These are phyloP conservation scores for Pardalotus punctatus DNA, from an alignment of 2,113 vertebrate species.

Conservation along the genomic window DNA sequence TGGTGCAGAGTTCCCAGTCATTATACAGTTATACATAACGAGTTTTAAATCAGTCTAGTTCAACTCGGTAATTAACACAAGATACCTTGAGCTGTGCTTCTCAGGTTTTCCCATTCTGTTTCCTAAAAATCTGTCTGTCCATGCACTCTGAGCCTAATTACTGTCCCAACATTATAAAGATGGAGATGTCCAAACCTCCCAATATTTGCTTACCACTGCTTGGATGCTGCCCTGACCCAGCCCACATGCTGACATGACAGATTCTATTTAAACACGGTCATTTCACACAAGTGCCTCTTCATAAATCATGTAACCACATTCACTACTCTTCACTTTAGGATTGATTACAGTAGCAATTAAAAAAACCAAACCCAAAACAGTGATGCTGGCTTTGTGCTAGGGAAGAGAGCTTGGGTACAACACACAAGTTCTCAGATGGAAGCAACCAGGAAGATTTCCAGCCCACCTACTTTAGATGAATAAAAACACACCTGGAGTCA, in stretches of 20 bases:
- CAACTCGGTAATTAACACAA: not conserved
- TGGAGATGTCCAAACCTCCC: not conserved
- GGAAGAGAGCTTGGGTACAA: not conserved
- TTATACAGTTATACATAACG: not conserved
- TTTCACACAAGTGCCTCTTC: not conserved
- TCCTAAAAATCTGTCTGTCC: not conserved
- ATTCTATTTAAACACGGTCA: rapidly evolving
- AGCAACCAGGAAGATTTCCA: not conserved
- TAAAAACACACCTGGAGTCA: not conserved
- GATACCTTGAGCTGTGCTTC: not conserved
- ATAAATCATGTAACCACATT: not conserved
- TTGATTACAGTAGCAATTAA: not conserved
- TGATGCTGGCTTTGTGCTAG: not conserved
- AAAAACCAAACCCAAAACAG: not conserved
- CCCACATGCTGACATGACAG: not conserved
- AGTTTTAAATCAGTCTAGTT: not conserved
- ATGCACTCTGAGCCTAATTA: not conserved
- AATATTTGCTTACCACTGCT: not conserved
- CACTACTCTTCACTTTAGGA: not conserved
- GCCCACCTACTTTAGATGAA: not conserved
- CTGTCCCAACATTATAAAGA: not conserved
- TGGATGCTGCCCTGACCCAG: not conserved
- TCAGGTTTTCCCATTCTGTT: not conserved
- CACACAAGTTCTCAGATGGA: not conserved
- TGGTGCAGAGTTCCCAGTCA: not conserved